phyloP scores from a whole-genome alignment of 2,113 vertebrate species.

The Eurypyga helias region DNA sequence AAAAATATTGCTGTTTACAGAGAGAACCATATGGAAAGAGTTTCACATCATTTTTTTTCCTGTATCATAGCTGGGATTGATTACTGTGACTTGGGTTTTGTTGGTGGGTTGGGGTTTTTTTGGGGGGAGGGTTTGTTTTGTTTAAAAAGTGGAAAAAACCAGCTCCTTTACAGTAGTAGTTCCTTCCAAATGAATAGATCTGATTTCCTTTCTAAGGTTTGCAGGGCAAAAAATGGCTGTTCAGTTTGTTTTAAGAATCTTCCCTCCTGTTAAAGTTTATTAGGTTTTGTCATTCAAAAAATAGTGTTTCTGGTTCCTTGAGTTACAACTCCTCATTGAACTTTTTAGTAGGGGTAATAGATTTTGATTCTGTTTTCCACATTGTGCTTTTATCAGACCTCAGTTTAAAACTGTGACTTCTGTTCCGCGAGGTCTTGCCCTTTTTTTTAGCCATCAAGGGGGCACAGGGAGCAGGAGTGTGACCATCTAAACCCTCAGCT shows the following conservation, averaged over 20 bases:
- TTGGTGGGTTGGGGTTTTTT: too few species aligned
- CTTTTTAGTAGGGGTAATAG: background rate
- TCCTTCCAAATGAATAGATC: conserved; percentile 38
- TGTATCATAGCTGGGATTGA: conserved; percentile 6
- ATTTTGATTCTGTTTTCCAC: background rate
- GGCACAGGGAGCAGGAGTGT: background rate
- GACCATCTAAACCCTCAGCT: background rate
- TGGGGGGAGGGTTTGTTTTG: too few species aligned
- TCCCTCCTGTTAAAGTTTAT: background rate
- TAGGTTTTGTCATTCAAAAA: conserved; percentile 14
- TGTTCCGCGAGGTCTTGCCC: background rate
- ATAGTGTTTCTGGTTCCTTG: background rate
- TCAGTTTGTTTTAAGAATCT: conserved; percentile 15
- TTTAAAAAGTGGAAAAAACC: too few species aligned
- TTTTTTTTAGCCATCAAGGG: background rate
- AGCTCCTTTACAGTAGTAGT: background rate
- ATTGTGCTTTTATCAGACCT: background rate
- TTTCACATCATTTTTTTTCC: background rate
- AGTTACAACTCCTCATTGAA: background rate
- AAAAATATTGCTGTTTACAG: conserved; percentile 31
- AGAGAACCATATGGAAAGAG: conserved; percentile 26
- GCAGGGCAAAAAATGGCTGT: background rate
- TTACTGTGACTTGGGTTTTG: background rate
- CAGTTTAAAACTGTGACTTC: background rate
- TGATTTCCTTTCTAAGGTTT: conserved; percentile 41